Base-by-base conservation (phyloP, 2,113 vertebrate genomes). In the Craseonycteris thonglongyai region DNA sequence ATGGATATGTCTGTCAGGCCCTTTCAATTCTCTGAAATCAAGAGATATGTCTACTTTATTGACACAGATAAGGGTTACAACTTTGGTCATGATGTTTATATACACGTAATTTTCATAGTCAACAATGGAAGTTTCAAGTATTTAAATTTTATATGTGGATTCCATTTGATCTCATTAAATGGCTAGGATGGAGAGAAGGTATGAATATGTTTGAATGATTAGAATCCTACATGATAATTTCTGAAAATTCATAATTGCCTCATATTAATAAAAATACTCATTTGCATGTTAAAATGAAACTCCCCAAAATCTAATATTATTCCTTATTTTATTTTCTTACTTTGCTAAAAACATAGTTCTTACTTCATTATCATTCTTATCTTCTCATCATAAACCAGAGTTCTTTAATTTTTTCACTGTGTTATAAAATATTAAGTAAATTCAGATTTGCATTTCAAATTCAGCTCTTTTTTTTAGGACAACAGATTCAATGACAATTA, bases 381-480 rank as follows among this genome's bases (percentile, higher is more conserved):
- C 68, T 92, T 87, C 83, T 90, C 45, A 54, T 93, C 45, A 66
- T 80, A 95, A 96, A 82, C 91, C 42, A 86, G 10, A 84, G 28
- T 82, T 71, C 78, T 95, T 93, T 97, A 82, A 83, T 95, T 95
- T 84, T 95, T 94, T 45, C 45, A 69, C 69, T 56, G 38, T 94
- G 33, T 96, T 78, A 95, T 92, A 92, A 94, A 92, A 93, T 68
- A 97, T 86, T 95, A 81, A 88, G 82, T 96, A 96, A 96, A 96
- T 95, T 96, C 95, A 95, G 45, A 95, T 97, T 96, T 96, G 76
- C 93, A 96, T 96, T 96, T 96, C 81, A 96, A 95, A 95, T 97
- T 96, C 58, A 38, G 40, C 58, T 82, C 58, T 56, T 90, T 93
- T 84, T 95, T 91, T 15, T 93, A 95, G 61, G 93, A 93, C 88